These are phyloP conservation scores for Brachionus koreanus DNA, from an alignment of 1,140 invertebrate species.

Conservation along the genomic window DNA sequence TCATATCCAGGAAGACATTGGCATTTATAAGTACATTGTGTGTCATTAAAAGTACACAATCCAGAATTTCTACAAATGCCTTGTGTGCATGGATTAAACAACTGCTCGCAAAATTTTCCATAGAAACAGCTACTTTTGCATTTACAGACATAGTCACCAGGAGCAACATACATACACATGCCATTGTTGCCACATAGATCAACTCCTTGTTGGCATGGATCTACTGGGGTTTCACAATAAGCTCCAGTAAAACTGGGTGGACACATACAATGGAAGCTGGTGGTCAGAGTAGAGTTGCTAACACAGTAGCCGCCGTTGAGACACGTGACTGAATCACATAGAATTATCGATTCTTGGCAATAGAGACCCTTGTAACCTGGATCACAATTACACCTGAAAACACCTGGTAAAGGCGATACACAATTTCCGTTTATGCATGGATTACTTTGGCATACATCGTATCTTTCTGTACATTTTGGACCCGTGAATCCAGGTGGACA, in stretches of 20 bases:
- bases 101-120: constrained; percentile 44
- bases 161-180: not conserved
- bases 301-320: constrained; percentile 45
- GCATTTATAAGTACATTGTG: constrained; percentile 44
- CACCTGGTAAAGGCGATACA: constrained; percentile 5
- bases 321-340: constrained; percentile 44
- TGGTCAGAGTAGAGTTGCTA: constrained; percentile 45
- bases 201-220: constrained; percentile 53
- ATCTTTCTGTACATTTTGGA: not conserved
- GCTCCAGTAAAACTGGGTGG: constrained; percentile 37
- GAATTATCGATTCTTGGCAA: constrained; percentile 7
- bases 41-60: not conserved
- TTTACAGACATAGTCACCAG: constrained; percentile 17
- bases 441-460: constrained; percentile 53
- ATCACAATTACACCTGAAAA: constrained; percentile 64
- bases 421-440: constrained; percentile 68
- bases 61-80: constrained; percentile 21
- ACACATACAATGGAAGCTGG: constrained; percentile 50
- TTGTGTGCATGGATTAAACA: constrained; percentile 2
- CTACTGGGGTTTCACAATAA: constrained; percentile 6
- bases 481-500: constrained; percentile 81
- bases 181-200: not conserved
- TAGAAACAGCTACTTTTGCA: constrained; percentile 34
- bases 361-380: not conserved
- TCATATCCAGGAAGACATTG: constrained; percentile 46